phyloP scores from a whole-genome alignment of 2,797 vertebrate genomes.

The Glyptemys insculpta region DNA sequence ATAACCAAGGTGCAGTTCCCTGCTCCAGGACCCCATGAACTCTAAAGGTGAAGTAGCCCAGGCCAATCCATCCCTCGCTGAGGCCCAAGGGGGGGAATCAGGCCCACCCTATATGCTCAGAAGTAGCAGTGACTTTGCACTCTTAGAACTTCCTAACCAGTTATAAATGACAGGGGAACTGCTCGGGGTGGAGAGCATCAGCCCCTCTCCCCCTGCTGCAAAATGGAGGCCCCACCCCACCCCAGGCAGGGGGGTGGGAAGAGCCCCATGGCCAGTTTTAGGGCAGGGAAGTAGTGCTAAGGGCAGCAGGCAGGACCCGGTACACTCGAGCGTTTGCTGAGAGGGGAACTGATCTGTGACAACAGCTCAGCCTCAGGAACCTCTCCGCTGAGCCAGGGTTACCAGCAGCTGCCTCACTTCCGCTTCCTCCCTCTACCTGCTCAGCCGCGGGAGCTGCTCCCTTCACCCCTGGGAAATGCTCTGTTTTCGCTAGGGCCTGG shows the following conservation, averaged over 20 bases:
- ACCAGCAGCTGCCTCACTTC: no score
- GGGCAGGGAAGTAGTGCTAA: neutral
- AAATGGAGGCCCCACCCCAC: no score
- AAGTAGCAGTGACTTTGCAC: neutral
- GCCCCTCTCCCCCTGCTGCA: no score
- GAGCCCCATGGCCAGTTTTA: neutral
- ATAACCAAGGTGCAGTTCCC: neutral
- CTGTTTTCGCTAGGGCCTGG: fast-evolving
- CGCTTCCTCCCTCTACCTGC: no score
- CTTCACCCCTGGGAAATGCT: neutral
- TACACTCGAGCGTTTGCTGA: neutral
- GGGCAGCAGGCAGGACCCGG: neutral
- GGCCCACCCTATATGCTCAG: no score
- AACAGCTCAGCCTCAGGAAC: neutral
- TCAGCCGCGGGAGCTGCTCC: no score
- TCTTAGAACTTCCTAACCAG: neutral
- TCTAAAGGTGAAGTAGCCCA: neutral
- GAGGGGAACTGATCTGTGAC: neutral
- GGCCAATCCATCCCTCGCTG: no score
- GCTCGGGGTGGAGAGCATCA: fast-evolving
- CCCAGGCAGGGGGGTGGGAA: no score
- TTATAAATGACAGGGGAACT: neutral
- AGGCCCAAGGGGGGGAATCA: neutral
- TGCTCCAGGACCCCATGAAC: neutral
- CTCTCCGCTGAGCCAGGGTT: neutral